phyloP scores from a whole-genome alignment of 92 coral and sea anemone genomes.

The Paragorgia papillata region DNA sequence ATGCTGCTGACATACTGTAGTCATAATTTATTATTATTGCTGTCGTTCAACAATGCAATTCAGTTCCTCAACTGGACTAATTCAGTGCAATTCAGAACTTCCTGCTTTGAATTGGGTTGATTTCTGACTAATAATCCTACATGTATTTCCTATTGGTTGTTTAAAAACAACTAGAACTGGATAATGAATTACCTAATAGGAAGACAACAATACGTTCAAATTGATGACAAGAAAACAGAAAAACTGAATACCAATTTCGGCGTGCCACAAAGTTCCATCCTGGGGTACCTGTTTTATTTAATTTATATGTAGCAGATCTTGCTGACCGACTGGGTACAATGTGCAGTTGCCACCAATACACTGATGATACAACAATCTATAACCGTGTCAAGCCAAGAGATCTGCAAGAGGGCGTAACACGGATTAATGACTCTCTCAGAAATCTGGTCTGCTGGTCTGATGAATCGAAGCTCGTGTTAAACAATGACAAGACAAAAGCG shows the following conservation, averaged over 20 bases:
- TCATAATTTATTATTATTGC: no score
- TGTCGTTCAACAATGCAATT: no score
- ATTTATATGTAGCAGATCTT: constrained; percentile 47
- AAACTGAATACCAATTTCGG: constrained; percentile 29
- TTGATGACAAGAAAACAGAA: constrained; percentile 42
- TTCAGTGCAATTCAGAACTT: no score
- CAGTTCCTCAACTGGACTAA: no score
- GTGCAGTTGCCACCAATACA: constrained; percentile 37
- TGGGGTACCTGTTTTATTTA: constrained; percentile 38
- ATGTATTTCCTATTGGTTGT: no score
- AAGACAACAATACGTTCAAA: no score
- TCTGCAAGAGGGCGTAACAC: constrained; percentile 20
- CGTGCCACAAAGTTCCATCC: constrained; percentile 40
- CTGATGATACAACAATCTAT: constrained; percentile 41
- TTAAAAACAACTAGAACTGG: no score
- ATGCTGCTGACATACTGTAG: no score
- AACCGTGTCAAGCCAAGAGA: constrained; percentile 16
- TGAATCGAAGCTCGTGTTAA: constrained; percentile 40
- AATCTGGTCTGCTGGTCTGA: constrained; percentile 35
- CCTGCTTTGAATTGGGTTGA: no score
- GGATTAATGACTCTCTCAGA: constrained; percentile 30
- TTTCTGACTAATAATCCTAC: no score
- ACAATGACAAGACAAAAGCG: constrained; percentile 40
- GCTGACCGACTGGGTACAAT: constrained; percentile 3
- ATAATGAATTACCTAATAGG: no score